Conservation (phyloP, 2,797 vertebrate genomes). For the Psittacula echo region DNA sequence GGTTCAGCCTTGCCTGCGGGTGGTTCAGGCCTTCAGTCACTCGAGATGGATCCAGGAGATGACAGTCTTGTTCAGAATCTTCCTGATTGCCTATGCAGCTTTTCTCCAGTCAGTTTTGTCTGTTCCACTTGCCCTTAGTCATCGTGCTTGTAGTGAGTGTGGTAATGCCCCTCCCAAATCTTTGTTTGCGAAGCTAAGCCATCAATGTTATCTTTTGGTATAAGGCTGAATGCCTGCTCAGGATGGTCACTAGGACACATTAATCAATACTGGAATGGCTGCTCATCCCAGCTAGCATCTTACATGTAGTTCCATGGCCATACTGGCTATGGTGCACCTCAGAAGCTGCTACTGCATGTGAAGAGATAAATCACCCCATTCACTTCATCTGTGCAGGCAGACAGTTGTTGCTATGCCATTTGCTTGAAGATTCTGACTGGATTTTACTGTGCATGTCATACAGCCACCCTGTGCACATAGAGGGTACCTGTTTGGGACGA, state of each 20-base stretch:
- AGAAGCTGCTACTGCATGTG: not conserved
- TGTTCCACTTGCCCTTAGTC: no score
- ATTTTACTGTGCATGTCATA: not conserved
- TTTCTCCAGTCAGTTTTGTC: no score
- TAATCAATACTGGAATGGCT: not conserved
- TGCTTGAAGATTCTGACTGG: not conserved
- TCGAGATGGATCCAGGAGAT: no score
- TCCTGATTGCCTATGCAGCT: no score
- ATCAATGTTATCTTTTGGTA: not conserved
- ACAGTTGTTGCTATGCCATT: conserved; percentile 39
- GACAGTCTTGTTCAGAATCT: no score
- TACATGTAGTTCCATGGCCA: not conserved
- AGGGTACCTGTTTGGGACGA: not conserved
- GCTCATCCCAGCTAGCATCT: not conserved
- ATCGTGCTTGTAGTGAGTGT: no score
- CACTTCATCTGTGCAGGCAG: conserved; percentile 30
- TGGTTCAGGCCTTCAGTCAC: no score
- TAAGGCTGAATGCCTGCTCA: not conserved
- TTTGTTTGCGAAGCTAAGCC: no score
- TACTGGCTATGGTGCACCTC: not conserved
- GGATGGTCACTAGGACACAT: not conserved
- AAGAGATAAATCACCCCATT: conserved; percentile 37
- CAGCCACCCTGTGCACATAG: not conserved
- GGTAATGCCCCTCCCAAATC: no score
- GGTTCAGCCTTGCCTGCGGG: no score